These are phyloP conservation scores for Coregonus ussuriensis DNA, from an alignment of 2,797 vertebrate species.

Conservation along the genomic window DNA sequence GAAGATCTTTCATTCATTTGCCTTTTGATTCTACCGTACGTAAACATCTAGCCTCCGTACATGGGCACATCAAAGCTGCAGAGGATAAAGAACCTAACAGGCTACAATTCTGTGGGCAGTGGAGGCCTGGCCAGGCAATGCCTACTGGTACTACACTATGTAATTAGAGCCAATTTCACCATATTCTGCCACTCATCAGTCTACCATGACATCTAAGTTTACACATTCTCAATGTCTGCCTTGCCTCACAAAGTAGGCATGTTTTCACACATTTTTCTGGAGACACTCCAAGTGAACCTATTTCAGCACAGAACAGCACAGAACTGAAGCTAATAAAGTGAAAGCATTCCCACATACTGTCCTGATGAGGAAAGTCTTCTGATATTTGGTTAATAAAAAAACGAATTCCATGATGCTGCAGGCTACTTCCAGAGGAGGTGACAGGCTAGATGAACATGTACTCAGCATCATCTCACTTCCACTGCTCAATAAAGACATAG, in stretches of 20 bases:
- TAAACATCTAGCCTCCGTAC: conserved; percentile 1
- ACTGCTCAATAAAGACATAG: not conserved
- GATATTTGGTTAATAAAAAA: not conserved
- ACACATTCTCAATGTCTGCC: not conserved
- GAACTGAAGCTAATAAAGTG: not conserved
- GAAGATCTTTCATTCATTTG: conserved; percentile 1
- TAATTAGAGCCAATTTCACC: not conserved
- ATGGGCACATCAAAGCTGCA: conserved; percentile 1
- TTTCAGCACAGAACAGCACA: not conserved
- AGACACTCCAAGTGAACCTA: not conserved
- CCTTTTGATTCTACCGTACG: not conserved
- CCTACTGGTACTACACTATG: not conserved
- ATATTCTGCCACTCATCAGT: not conserved
- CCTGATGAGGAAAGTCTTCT: not conserved
- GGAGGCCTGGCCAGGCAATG: not conserved
- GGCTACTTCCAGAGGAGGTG: not conserved
- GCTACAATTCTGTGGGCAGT: conserved; percentile 1
- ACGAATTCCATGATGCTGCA: not conserved
- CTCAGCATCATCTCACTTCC: not conserved
- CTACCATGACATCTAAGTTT: not conserved
- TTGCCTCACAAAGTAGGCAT: not conserved
- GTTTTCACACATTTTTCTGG: not conserved
- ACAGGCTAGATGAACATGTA: not conserved
- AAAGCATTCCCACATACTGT: not conserved
- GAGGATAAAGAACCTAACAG: not conserved